Evolutionary conservation across 2,888 invertebrate genomes (phyloP).

Genomic region (Diogma glabrata): DNA sequence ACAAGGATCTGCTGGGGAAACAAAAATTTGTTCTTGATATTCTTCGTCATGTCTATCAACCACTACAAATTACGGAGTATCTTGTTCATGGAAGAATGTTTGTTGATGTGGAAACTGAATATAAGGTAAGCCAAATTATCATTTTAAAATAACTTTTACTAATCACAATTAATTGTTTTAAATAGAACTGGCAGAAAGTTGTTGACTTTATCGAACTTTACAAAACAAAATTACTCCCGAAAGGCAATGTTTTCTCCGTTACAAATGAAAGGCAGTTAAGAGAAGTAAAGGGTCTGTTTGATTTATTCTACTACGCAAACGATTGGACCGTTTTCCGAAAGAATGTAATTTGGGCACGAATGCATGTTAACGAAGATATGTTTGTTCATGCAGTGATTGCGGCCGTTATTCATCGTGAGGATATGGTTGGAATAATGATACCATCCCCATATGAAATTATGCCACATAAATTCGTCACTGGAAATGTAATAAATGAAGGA

Average conservation of each 20-base stretch:
- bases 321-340: constrained; percentile 49
- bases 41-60: constrained; percentile 15
- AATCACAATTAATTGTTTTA: no score
- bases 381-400: constrained; percentile 58
- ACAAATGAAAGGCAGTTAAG: constrained; percentile 33
- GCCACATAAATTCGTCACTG: constrained; percentile 64
- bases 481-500: constrained; percentile 56
- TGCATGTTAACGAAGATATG: constrained; percentile 59
- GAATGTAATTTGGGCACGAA: constrained; percentile 47
- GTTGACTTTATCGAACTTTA: constrained; percentile 8
- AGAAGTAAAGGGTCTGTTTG: constrained; percentile 42
- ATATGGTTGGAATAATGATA: constrained; percentile 52
- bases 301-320: constrained; percentile 46
- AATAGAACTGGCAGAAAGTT: background rate
- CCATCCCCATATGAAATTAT: constrained; percentile 67
- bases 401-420: constrained; percentile 54
- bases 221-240: constrained; percentile 36
- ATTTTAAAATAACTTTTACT: no score
- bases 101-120: constrained; percentile 12
- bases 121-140: constrained; percentile 15
- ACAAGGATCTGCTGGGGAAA: constrained; percentile 32
- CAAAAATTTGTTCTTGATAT: constrained; percentile 37
- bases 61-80: constrained; percentile 11
- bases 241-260: constrained; percentile 35
- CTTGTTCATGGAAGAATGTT: constrained; percentile 4